phyloP scores from a whole-genome alignment of 2,888 invertebrate species.

The Catocala nupta region DNA sequence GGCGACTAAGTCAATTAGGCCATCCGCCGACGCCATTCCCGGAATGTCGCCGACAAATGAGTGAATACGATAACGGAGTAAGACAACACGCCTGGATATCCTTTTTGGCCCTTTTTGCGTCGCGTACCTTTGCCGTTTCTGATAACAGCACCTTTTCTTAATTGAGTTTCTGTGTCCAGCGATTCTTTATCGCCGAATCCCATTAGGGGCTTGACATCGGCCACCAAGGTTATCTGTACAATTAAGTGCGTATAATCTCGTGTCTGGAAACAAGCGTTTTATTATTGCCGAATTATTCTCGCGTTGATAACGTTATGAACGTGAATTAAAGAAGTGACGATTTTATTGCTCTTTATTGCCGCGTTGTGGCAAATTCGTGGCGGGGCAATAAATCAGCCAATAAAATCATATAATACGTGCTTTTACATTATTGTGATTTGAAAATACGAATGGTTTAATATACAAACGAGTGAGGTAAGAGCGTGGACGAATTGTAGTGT shows the following conservation, averaged over 20 bases:
- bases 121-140: conserved; percentile 67
- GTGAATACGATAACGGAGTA: conserved; percentile 77
- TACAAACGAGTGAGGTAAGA: background rate
- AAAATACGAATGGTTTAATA: conserved; percentile 18
- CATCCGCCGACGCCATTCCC: conserved; percentile 85
- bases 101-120: conserved; percentile 69
- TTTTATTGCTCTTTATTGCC: conserved; percentile 46
- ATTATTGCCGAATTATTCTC: conserved; percentile 56
- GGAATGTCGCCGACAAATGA: conserved; percentile 85
- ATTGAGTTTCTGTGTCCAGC: conserved; percentile 82
- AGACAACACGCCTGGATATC: conserved; percentile 65
- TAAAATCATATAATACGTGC: conserved; percentile 32
- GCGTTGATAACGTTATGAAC: conserved; percentile 48
- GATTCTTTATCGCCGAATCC: conserved; percentile 77
- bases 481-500: too few species aligned
- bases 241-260: conserved; percentile 70
- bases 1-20: conserved; percentile 86
- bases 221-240: conserved; percentile 69
- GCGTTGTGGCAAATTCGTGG: conserved; percentile 57
- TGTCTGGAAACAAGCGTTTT: conserved; percentile 54
- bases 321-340: conserved; percentile 55
- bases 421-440: conserved; percentile 26
- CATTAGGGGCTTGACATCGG: conserved; percentile 70
- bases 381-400: conserved; percentile 32
- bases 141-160: conserved; percentile 82